Percentiles rank a stretch among this genome's conserved stretches.
Evolutionary conservation across 2,797 vertebrate genomes (phyloP).

Genomic region (Heterohyrax brucei): DNA sequence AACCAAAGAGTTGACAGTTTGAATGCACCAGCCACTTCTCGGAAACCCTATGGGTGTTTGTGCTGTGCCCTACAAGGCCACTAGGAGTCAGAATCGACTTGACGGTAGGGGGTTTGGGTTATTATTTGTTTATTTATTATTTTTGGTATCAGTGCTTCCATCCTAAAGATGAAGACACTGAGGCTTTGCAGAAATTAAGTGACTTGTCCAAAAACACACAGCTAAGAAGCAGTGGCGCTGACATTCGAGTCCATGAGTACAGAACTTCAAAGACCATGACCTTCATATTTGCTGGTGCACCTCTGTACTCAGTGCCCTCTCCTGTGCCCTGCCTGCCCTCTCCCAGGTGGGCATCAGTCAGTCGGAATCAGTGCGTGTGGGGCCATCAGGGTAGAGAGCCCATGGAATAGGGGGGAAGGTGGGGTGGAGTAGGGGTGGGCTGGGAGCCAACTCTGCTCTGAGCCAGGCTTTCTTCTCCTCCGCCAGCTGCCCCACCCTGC

Average conservation of each 20-base stretch:
- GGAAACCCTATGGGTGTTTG: too few relatives aligned
- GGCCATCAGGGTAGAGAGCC: conserved; percentile 47
- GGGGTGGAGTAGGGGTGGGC: neutral
- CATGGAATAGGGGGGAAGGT: neutral
- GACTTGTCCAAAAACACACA: neutral
- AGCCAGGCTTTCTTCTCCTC: conserved; percentile 82
- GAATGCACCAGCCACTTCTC: too few relatives aligned
- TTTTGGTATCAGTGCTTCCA: neutral
- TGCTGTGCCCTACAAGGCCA: too few relatives aligned
- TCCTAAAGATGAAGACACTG: neutral
- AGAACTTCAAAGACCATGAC: neutral
- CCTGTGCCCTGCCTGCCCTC: neutral
- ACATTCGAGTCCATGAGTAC: neutral
- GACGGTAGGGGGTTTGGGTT: too few relatives aligned
- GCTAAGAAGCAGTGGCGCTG: accelerated
- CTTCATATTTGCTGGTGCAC: neutral
- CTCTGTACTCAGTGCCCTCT: neutral
- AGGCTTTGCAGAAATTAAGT: neutral
- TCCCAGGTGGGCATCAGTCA: neutral
- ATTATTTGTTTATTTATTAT: too few relatives aligned
- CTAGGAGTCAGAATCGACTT: too few relatives aligned
- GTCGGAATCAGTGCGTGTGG: neutral
- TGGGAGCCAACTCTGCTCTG: conserved; percentile 46
- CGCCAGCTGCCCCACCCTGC: conserved; percentile 78
- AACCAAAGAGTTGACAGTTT: too few relatives aligned